Conservation (phyloP, 2,888 invertebrate species). For the Laspeyria flexula region DNA sequence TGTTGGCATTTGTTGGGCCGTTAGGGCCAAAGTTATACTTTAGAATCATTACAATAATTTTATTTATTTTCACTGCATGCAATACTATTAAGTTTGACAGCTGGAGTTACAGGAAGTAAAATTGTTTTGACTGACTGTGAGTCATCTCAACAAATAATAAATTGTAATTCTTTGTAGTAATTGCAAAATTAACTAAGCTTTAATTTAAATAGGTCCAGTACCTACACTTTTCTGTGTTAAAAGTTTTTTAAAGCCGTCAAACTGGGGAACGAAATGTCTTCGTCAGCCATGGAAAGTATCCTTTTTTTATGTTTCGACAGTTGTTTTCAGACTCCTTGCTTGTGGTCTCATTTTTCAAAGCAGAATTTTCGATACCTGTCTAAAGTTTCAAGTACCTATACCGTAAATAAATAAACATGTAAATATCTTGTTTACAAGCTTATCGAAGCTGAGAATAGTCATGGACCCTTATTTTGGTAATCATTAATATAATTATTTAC, state of each 20-base stretch:
- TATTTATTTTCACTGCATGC: neutral
- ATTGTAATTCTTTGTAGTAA: conserved; percentile 18
- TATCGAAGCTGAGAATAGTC: neutral
- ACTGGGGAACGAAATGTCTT: conserved; percentile 96
- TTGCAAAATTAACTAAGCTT: conserved; percentile 12
- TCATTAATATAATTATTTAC: neutral
- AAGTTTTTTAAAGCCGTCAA: conserved; percentile 75
- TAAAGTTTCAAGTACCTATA: neutral
- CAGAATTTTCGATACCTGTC: neutral
- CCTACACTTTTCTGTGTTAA: conserved; percentile 50
- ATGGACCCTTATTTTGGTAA: conserved; percentile 28
- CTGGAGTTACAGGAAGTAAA: conserved; percentile 7
- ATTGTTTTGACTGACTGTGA: conserved; percentile 43
- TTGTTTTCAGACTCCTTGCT: conserved; percentile 15
- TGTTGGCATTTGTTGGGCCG: too few relatives aligned
- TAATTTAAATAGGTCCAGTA: conserved; percentile 38
- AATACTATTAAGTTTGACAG: conserved; percentile 22
- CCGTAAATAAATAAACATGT: neutral
- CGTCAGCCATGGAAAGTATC: conserved; percentile 96
- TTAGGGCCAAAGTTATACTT: too few relatives aligned
- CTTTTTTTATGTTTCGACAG: conserved; percentile 80
- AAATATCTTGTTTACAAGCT: neutral
- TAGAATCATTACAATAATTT: too few relatives aligned
- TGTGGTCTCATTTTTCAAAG: neutral
- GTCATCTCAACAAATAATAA: conserved; percentile 39